Base-by-base conservation (phyloP, 2,113 vertebrate species). In the Leiothrix lutea region DNA sequence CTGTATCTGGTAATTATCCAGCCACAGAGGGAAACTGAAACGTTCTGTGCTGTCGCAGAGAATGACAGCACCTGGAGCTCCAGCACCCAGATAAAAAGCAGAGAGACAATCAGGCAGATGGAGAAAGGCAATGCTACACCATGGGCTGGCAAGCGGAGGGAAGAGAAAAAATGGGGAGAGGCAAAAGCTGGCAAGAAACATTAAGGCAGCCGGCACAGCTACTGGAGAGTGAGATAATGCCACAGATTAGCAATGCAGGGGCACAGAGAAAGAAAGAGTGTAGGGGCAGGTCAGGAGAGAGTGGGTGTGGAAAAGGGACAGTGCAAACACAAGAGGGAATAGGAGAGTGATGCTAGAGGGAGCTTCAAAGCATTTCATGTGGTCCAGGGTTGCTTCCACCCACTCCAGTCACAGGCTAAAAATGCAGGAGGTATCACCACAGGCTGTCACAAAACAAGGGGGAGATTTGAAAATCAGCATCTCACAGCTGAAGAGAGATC, bases 41-140 rank as follows among this genome's bases (percentile, higher is more conserved):
- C 21, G 28, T 89, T 96, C 89, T 94, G 78, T 83, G 87, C 95
- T 93, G 72, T 93, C 72, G 65, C 38, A 21, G 73, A 95, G 88
- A 95, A 84, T 93, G 96, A 92, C 83, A 94, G 80, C 88, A 96
- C 97, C 75, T 97, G 95, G 70, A 94, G 94, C 94, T 95, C 81
- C 93, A 93, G 81, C 82, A 86, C 86, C 80, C 91, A 94, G 88
- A 96, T 96, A 85, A 89, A 95, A 95, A 91, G 83, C 38, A 0
- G 57, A 89, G 94, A 87, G 93, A 94, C 88, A 97, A 93, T 92
- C 31, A 60, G 91, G 78, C 38, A 96, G 91, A 97, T 94, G 79
- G 88, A 91, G 91, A 92, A 96, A 97, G 80, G 91, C 67, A 95
- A 31, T n/a, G 90, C 67, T 80, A 61, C 70, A 73, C 87, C 64